phyloP scores from a whole-genome alignment of 2,888 invertebrate species.

The Phania funesta region DNA sequence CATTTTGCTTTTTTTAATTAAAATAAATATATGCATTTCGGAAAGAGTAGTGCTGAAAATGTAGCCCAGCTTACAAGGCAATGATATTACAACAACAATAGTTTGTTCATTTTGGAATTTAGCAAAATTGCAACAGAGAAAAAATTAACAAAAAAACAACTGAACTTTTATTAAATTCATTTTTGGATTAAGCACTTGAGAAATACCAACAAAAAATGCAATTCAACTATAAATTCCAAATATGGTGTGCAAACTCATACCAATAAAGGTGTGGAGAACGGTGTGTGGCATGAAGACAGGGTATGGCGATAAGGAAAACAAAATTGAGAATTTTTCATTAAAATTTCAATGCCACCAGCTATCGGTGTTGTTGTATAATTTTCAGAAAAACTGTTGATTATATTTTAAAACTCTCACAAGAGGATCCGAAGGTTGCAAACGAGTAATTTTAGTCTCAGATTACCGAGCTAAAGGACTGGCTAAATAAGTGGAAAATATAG shows the following conservation, averaged over 20 bases:
- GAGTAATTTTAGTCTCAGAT: no score
- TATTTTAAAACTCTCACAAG: no score
- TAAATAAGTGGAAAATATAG: no score
- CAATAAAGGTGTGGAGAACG: conserved; percentile 2
- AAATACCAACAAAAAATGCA: conserved; percentile 23
- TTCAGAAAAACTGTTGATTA: no score
- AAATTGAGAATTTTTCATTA: not conserved
- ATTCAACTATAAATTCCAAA: conserved; percentile 35
- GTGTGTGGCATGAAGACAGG: conserved; percentile 11
- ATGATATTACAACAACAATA: conserved; percentile 22
- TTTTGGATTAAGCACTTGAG: conserved; percentile 44
- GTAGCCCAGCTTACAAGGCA: not conserved
- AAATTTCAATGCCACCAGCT: no score
- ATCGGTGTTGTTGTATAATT: no score
- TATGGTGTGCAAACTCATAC: conserved; percentile 23
- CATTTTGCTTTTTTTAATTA: conserved; percentile 18
- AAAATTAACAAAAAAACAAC: not conserved
- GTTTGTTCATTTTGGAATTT: conserved; percentile 43
- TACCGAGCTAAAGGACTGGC: no score
- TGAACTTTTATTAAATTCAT: conserved; percentile 38
- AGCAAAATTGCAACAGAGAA: conserved; percentile 36
- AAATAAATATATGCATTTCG: conserved; percentile 24
- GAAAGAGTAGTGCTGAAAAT: conserved; percentile 40
- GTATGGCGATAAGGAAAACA: not conserved
- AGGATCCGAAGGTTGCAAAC: no score